phyloP scores from a whole-genome alignment of 2,888 invertebrate genomes.

The Coremacera marginata region DNA sequence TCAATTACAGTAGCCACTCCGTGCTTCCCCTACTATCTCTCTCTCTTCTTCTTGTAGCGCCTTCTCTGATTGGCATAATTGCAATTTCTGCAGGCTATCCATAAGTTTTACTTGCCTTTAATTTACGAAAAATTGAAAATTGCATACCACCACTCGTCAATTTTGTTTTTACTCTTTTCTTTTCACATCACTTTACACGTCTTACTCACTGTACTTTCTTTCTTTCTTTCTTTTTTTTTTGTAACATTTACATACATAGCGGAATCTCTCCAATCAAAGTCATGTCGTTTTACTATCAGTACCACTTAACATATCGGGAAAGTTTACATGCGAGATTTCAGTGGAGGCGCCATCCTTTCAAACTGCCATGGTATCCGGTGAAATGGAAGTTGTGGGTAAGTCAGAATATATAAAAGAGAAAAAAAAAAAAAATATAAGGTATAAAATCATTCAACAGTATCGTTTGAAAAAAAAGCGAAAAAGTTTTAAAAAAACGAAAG shows the following conservation, averaged over 20 bases:
- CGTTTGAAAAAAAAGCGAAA: neutral
- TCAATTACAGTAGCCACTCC: neutral
- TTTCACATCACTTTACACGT: neutral
- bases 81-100: constrained; percentile 12
- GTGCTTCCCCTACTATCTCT: neutral
- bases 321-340: constrained; percentile 70
- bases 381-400: constrained; percentile 70
- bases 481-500: constrained; percentile 27
- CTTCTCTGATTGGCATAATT: constrained; percentile 12
- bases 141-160: neutral
- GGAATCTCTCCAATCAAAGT: constrained; percentile 69
- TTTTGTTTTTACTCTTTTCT: neutral
- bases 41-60: neutral
- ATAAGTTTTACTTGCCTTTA: neutral
- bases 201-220: neutral
- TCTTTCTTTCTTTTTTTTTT: constrained; percentile 27
- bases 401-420: constrained; percentile 43
- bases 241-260: constrained; percentile 52
- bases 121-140: constrained; percentile 11
- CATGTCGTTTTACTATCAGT: constrained; percentile 68
- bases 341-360: constrained; percentile 69
- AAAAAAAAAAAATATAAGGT: neutral
- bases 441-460: neutral
- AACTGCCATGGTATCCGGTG: constrained; percentile 69
- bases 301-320: constrained; percentile 68